phyloP scores from a whole-genome alignment of 23 tunicate species.

The Halocynthia aurantium region DNA sequence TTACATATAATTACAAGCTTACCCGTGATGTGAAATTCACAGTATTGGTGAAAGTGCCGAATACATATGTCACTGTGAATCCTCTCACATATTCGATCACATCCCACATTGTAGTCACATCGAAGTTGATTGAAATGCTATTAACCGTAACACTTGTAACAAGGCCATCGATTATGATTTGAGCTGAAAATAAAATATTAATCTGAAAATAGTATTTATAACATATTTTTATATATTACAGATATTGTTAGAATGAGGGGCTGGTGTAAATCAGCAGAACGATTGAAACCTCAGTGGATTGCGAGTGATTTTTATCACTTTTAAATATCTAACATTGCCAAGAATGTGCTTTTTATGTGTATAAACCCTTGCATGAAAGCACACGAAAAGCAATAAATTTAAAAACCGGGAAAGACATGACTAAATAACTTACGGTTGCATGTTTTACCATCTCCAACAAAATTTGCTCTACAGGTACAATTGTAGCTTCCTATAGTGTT shows the following conservation, averaged over 20 bases:
- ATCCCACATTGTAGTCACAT: conserved; percentile 9
- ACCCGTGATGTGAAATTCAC: background rate
- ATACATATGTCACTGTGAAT: background rate
- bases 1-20: too few relatives aligned
- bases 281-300: too few relatives aligned
- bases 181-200: background rate
- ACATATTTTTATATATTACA: too few relatives aligned
- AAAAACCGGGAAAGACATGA: background rate
- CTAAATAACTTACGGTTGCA: conserved; percentile 40
- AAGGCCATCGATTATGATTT: background rate
- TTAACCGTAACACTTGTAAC: background rate
- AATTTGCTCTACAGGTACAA: conserved; percentile 36
- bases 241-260: background rate
- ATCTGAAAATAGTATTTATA: too few relatives aligned
- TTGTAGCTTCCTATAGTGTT: conserved; percentile 32
- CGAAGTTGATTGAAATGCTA: conserved; percentile 14
- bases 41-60: background rate
- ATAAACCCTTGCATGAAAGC: too few relatives aligned
- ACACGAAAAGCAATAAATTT: too few relatives aligned
- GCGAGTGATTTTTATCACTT: too few relatives aligned
- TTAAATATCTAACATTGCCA: too few relatives aligned
- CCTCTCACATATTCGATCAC: background rate
- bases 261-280: background rate
- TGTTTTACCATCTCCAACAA: conserved; percentile 41
- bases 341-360: too few relatives aligned